Evolutionary conservation across 2,797 vertebrate species (phyloP).

Genomic region (Cryptoblepharus egeriae): DNA sequence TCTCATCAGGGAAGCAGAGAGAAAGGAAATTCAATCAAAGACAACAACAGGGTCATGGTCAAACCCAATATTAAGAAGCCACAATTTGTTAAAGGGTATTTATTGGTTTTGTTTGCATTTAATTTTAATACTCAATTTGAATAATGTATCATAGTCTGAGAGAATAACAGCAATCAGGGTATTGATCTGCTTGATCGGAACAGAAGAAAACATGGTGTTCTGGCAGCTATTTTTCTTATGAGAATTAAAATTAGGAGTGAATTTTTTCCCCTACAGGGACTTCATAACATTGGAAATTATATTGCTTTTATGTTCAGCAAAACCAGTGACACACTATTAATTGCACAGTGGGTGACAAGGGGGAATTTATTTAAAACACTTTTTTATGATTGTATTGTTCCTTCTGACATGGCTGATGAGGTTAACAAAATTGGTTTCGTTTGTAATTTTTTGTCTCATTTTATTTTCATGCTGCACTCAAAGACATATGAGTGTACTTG

Average conservation of each 20-base stretch:
- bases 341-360: conserved; percentile 11
- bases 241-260: conserved; percentile 16
- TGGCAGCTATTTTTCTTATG: conserved; percentile 39
- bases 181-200: conserved; percentile 34
- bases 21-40: conserved; percentile 6
- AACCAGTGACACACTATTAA: conserved; percentile 38
- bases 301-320: conserved; percentile 43
- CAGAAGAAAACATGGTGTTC: conserved; percentile 27
- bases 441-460: neutral
- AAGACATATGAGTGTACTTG: neutral
- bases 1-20: neutral
- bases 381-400: conserved; percentile 5
- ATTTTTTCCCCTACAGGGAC: conserved; percentile 31
- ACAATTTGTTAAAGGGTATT: conserved; percentile 28
- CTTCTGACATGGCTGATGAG: conserved; percentile 21
- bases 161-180: conserved; percentile 22
- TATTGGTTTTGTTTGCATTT: conserved; percentile 22
- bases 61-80: conserved; percentile 20
- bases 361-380: conserved; percentile 17
- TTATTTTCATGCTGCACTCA: conserved; percentile 7
- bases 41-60: neutral
- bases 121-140: conserved; percentile 21
- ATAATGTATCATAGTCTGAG: conserved; percentile 15
- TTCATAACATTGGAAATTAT: conserved; percentile 36
- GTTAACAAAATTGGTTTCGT: conserved; percentile 18